phyloP scores from a whole-genome alignment of 1,140 invertebrate genomes.

The Monomorium pharaonis region DNA sequence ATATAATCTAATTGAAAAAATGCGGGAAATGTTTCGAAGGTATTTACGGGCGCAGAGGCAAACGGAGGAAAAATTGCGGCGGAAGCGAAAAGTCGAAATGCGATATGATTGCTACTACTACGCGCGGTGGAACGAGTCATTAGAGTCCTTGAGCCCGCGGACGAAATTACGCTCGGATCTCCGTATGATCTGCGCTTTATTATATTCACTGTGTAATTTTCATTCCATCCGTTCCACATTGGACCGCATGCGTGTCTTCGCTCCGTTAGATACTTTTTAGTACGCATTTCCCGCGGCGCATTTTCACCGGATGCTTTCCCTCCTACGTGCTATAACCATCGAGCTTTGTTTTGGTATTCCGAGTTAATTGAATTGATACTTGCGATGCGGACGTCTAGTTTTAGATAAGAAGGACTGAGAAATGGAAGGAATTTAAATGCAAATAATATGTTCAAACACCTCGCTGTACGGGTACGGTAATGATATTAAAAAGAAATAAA shows the following conservation, averaged over 20 bases:
- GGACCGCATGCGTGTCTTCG: conserved; percentile 58
- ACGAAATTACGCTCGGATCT: conserved; percentile 70
- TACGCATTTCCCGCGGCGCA: conserved; percentile 8
- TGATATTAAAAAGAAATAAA: neutral
- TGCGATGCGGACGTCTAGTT: neutral
- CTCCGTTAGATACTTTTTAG: conserved; percentile 54
- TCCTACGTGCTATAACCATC: neutral
- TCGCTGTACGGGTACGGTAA: neutral
- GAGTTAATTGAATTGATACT: conserved; percentile 17
- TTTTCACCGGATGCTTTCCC: conserved; percentile 13
- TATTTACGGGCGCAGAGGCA: conserved; percentile 10
- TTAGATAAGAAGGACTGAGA: neutral
- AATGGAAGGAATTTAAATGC: neutral
- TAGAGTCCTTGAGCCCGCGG: conserved; percentile 63
- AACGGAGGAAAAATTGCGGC: conserved; percentile 20
- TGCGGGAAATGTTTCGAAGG: conserved; percentile 47
- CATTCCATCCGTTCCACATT: conserved; percentile 68
- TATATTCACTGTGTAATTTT: conserved; percentile 74
- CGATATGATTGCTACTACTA: conserved; percentile 17
- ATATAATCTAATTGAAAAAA: conserved; percentile 59
- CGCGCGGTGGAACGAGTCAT: conserved; percentile 33
- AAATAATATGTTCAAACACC: neutral
- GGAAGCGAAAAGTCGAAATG: conserved; percentile 66
- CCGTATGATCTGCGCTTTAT: conserved; percentile 71
- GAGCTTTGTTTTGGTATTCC: conserved; percentile 3